These are phyloP conservation scores for Chloroclystis v-ata DNA, from an alignment of 2,888 invertebrate species.

Conservation along the genomic window DNA sequence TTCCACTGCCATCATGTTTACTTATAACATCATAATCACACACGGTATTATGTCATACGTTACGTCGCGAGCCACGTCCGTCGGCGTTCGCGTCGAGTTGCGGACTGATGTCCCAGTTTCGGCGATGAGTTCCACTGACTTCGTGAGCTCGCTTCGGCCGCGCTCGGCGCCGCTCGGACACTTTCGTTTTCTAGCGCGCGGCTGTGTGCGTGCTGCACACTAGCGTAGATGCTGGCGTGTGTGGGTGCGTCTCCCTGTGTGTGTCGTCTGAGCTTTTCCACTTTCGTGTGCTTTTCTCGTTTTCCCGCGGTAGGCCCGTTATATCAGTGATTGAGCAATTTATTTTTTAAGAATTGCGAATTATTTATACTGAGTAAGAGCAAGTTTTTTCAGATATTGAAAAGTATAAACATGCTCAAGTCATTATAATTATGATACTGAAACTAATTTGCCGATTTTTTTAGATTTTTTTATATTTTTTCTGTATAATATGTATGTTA, in stretches of 20 bases:
- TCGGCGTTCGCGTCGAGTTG: conserved; percentile 71
- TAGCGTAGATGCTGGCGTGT: conserved; percentile 23
- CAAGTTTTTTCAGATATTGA: no score
- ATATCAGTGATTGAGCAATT: conserved; percentile 60
- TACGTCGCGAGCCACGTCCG: conserved; percentile 66
- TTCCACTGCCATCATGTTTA: conserved; percentile 76
- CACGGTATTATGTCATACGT: conserved; percentile 68
- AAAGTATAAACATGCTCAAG: no score
- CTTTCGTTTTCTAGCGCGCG: conserved; percentile 75
- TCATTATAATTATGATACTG: no score
- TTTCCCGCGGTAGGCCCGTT: conserved; percentile 72
- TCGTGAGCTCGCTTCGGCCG: conserved; percentile 75
- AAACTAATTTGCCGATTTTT: no score
- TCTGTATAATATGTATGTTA: no score
- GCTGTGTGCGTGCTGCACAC: conserved; percentile 43
- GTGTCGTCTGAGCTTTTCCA: conserved; percentile 59
- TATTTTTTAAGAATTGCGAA: conserved; percentile 6
- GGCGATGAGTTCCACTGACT: conserved; percentile 76
- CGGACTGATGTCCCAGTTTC: conserved; percentile 83
- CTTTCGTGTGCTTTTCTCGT: conserved; percentile 72
- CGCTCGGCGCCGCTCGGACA: conserved; percentile 70
- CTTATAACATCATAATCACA: conserved; percentile 68
- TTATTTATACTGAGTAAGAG: no score
- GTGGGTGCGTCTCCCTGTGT: conserved; percentile 24
- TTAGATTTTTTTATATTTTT: no score